A percentile compares a stretch with the other conserved stretches of the same genome.
These are phyloP conservation scores for Drosophila sucinea DNA, from an alignment of 1,140 invertebrate genomes.

Conservation along the genomic window DNA sequence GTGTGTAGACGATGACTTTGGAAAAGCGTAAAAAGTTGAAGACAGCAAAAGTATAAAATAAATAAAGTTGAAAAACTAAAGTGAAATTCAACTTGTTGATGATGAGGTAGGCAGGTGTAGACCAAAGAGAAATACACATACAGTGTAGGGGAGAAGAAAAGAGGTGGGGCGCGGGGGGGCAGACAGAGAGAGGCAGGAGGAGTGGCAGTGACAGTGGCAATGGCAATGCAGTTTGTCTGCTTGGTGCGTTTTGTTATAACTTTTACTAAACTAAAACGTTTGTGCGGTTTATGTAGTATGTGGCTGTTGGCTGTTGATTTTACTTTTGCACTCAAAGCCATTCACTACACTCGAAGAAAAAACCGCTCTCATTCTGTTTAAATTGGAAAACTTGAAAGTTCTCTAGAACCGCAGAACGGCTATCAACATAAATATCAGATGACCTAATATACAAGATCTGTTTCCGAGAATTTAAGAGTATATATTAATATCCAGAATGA, in stretches of 20 bases:
- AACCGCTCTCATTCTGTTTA: background rate
- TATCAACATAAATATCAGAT: too few species aligned
- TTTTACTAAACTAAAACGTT: conserved; percentile 67
- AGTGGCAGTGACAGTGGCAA: conserved; percentile 34
- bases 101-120: conserved; percentile 38
- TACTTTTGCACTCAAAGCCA: conserved; percentile 32
- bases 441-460: too few species aligned
- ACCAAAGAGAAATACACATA: conserved; percentile 27
- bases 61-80: conserved; percentile 76
- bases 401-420: too few species aligned
- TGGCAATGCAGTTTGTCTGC: conserved; percentile 41
- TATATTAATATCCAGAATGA: too few species aligned
- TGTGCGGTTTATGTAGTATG: conserved; percentile 1
- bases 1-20: conserved; percentile 64
- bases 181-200: background rate
- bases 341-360: conserved; percentile 45
- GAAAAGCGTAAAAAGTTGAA: conserved; percentile 73
- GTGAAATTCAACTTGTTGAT: conserved; percentile 60
- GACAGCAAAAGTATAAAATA: conserved; percentile 68
- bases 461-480: too few species aligned
- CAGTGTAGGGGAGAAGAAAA: conserved; percentile 9
- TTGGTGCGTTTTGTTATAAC: conserved; percentile 65
- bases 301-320: conserved; percentile 29
- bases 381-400: too few species aligned
- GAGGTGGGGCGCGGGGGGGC: background rate